These are phyloP conservation scores for Dipodomys stephensi DNA, from an alignment of 2,113 vertebrate genomes.

Conservation along the genomic window DNA sequence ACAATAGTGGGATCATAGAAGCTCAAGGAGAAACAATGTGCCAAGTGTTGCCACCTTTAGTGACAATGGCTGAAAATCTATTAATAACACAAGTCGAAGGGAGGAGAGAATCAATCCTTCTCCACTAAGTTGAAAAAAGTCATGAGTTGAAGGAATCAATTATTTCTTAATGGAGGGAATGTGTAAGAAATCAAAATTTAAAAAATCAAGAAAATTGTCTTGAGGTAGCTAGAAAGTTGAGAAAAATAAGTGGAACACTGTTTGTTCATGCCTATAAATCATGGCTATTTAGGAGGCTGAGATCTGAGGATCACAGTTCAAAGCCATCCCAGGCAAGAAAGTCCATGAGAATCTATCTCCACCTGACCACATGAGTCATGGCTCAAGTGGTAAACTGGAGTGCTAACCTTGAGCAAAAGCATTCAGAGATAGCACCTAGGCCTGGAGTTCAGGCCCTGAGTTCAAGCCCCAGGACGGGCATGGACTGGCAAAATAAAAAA, in stretches of 20 bases:
- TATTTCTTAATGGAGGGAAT: conserved; percentile 2
- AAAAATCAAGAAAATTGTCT: neutral
- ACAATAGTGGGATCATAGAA: neutral
- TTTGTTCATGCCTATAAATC: too few species aligned
- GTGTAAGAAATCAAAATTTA: neutral
- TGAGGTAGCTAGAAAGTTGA: neutral
- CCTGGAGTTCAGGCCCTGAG: too few species aligned
- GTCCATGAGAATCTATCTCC: too few species aligned
- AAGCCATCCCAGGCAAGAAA: too few species aligned
- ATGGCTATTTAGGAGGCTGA: too few species aligned
- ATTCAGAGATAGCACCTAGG: too few species aligned
- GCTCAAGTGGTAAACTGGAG: too few species aligned
- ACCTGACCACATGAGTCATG: too few species aligned
- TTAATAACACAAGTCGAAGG: neutral
- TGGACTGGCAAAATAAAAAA: too few species aligned
- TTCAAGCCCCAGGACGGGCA: too few species aligned
- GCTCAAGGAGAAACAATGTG: neutral
- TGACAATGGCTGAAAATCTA: conserved; percentile 38
- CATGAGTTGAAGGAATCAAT: neutral
- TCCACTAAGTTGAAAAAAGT: conserved; percentile 27
- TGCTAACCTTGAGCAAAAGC: too few species aligned
- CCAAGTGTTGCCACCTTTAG: neutral
- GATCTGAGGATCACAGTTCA: too few species aligned
- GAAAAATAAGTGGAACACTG: neutral
- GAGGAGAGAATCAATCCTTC: neutral